Conservation (phyloP, 2,888 invertebrate genomes). For the Phalera bucephala region DNA sequence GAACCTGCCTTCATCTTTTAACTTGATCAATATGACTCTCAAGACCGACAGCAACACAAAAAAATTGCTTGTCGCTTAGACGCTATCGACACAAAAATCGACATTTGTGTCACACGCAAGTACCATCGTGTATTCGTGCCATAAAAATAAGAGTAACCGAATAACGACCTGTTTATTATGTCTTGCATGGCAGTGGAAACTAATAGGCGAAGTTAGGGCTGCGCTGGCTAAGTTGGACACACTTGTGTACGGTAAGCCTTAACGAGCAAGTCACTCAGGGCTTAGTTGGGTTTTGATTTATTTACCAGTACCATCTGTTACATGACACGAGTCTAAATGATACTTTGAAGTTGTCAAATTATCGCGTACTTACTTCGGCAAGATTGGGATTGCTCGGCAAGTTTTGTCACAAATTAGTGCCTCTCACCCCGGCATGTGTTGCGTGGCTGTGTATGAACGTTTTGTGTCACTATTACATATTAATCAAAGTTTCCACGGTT, state of each 20-base stretch:
- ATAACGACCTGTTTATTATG: conserved; percentile 34
- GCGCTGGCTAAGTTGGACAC: conserved; percentile 40
- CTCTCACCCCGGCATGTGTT: conserved; percentile 7
- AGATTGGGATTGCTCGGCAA: conserved; percentile 38
- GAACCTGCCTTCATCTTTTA: no score
- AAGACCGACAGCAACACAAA: no score
- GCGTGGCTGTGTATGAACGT: conserved; percentile 15
- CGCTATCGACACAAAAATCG: no score
- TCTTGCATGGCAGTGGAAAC: conserved; percentile 31
- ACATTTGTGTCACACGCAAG: no score
- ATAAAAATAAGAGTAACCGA: conserved; percentile 1
- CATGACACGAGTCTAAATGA: conserved; percentile 65
- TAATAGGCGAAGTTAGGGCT: conserved; percentile 45
- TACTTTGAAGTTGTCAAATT: conserved; percentile 77
- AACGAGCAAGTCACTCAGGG: conserved; percentile 67
- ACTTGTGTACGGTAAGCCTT: conserved; percentile 47
- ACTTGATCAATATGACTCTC: no score
- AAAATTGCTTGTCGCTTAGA: no score
- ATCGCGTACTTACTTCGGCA: conserved; percentile 56
- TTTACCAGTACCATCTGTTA: conserved; percentile 70
- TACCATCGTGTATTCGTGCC: no score
- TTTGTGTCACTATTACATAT: conserved; percentile 13
- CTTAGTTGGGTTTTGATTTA: conserved; percentile 61
- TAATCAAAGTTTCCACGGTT: conserved; percentile 25
- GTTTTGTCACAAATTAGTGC: conserved; percentile 29